Percentiles rank a stretch among this genome's conserved stretches.
phyloP scores from a whole-genome alignment of 2,113 vertebrate species.

The Dissostichus mawsoni region DNA sequence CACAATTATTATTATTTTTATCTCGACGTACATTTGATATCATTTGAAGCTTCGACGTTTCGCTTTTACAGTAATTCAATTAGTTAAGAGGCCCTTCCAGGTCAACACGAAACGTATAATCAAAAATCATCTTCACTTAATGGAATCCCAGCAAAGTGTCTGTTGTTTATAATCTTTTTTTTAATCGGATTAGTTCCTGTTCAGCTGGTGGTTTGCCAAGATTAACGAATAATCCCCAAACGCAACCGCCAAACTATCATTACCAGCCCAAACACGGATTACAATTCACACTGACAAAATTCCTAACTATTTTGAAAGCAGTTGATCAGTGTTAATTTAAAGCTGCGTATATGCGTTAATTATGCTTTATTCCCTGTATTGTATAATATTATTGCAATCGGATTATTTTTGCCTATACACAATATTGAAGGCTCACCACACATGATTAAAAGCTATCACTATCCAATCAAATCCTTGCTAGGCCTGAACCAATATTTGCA shows the following conservation, averaged over 20 bases:
- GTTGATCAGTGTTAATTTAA: neutral
- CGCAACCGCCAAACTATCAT: conserved; percentile 17
- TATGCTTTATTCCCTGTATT: neutral
- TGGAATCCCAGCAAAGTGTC: conserved; percentile 31
- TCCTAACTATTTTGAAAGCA: neutral
- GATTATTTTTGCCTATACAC: neutral
- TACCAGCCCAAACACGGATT: conserved; percentile 29
- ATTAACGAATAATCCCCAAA: conserved; percentile 63
- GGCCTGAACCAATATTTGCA: neutral
- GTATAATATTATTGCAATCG: neutral
- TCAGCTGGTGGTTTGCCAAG: conserved; percentile 46
- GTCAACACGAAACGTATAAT: neutral
- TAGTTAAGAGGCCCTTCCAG: conserved; percentile 2
- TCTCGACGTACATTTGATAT: conserved; percentile 2
- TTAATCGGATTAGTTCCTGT: conserved; percentile 55
- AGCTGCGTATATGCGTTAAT: neutral
- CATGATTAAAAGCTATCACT: neutral
- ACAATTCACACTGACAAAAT: conserved; percentile 11
- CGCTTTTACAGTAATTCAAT: neutral
- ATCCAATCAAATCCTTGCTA: neutral
- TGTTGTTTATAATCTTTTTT: conserved; percentile 28
- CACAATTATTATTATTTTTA: neutral
- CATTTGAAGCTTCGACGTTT: conserved; percentile 21
- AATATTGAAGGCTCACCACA: neutral
- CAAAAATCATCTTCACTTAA: conserved; percentile 11